Evolutionary conservation across 2,888 invertebrate species (phyloP), one percentile per base, ranked within the genome.

Genomic region (Phrixothrix hirtus): DNA sequence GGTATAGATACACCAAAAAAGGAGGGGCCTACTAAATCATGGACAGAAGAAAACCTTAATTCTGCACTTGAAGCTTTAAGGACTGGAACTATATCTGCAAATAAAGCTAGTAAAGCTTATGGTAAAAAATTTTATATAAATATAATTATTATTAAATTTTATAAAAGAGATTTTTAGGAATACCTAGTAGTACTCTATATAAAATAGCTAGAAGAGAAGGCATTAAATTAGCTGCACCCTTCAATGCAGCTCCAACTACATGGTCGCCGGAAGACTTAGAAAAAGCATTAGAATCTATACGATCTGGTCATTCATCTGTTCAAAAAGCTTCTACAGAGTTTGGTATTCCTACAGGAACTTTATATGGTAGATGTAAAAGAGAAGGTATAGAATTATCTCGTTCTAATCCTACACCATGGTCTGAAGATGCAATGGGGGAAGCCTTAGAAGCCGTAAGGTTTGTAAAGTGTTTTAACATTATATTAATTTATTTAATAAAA

Each of bases 1-100:
- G 92, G 92, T 61, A 93, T 93, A 73, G 92, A 92, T 76, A 93
- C 92, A 56, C 92, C 92, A 51, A 93, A 93, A 79, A 91, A 91
- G 77, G 92, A 92, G 71, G 91, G 90, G 30, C 86, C 87, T 7
- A 85, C 89, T 42, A 91, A 92, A 76, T 88, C 90, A 3, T 93
- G 93, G 93, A 89, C 88, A 61, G 91, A 92, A 74, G 88, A 87
- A 58, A 90, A 89, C 66, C 77, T 93, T 53, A 87, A 89, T 61
- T 88, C 83, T 48, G 93, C 93, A 0, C 78, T 93, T 59, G 89
- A 89, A 65, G 92, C 92, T 5, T 74, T 93, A 17, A 78, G 92
- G 41, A 89, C 89, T 9, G 92, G 92, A 6, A 86, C 89, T 50
- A 89, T 92, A 68, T 92, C 92, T 9, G 92, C 92, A 13, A 92